phyloP scores from a whole-genome alignment of 2,113 vertebrate species.

The Muntiacus muntjak region DNA sequence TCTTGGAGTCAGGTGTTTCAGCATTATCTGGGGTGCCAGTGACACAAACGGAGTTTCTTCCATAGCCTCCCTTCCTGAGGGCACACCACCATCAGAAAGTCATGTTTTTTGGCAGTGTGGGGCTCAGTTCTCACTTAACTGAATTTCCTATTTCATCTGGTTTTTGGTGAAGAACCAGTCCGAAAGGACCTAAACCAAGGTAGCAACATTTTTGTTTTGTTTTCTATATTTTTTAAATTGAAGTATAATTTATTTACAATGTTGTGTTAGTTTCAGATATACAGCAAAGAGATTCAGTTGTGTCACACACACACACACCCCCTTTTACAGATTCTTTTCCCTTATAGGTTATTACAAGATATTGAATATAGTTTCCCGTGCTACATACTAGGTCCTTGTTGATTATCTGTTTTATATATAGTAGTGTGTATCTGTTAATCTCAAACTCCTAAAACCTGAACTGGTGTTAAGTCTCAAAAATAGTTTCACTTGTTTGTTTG shows the following conservation, averaged over 20 bases:
- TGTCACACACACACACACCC: neutral
- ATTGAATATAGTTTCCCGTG: neutral
- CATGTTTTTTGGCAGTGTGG: neutral
- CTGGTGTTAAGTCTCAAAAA: neutral
- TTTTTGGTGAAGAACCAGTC: neutral
- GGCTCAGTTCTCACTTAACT: neutral
- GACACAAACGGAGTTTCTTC: fast-evolving
- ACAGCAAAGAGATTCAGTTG: neutral
- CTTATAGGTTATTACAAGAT: neutral
- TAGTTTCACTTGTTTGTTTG: neutral
- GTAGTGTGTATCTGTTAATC: neutral
- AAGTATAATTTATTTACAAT: neutral
- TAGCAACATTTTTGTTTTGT: neutral
- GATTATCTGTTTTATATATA: neutral
- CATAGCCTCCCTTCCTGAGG: neutral
- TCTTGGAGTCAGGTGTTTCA: neutral
- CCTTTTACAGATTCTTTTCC: neutral
- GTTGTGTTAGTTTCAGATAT: neutral
- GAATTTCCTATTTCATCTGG: neutral
- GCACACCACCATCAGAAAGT: neutral
- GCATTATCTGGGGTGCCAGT: neutral
- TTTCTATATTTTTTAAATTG: neutral
- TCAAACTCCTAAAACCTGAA: neutral
- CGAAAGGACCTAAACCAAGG: neutral
- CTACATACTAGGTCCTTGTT: neutral